These are phyloP conservation scores for Aphidius ervi DNA, from an alignment of 1,140 invertebrate species.

Conservation along the genomic window DNA sequence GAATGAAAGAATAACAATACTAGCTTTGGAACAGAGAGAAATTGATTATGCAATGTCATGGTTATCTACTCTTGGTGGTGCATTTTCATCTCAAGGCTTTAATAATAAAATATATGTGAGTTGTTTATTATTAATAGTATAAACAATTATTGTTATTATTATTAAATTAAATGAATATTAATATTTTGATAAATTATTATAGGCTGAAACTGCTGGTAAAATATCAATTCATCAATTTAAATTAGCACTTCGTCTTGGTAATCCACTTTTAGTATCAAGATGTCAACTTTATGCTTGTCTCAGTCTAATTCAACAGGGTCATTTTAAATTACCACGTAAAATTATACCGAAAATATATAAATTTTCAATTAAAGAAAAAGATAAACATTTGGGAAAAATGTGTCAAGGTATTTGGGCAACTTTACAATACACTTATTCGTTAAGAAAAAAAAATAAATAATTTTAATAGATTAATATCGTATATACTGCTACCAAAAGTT, in stretches of 20 bases:
- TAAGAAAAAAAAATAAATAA: conserved; percentile 32
- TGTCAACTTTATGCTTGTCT: conserved; percentile 84
- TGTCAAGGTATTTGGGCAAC: conserved; percentile 82
- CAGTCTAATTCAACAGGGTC: conserved; percentile 77
- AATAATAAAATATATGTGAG: conserved; percentile 75
- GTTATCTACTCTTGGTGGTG: conserved; percentile 93
- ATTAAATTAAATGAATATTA: conserved; percentile 10
- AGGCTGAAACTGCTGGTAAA: conserved; percentile 82
- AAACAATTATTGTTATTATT: conserved; percentile 7
- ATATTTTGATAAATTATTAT: conserved; percentile 31
- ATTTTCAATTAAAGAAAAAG: conserved; percentile 55
- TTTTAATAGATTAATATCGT: not conserved
- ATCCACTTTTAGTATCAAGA: conserved; percentile 71
- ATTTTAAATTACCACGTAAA: conserved; percentile 60
- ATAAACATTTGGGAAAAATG: conserved; percentile 69
- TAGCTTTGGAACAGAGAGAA: conserved; percentile 64
- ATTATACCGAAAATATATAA: conserved; percentile 65
- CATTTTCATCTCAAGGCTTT: conserved; percentile 89
- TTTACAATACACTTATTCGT: conserved; percentile 60
- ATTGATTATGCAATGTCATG: conserved; percentile 85
- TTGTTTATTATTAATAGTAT: not conserved
- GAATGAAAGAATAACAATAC: conserved; percentile 44
- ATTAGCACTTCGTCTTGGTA: conserved; percentile 73
- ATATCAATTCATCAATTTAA: conserved; percentile 80
- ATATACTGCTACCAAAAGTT: not conserved